Evolutionary conservation across 1,140 invertebrate genomes (phyloP), one percentile per base, ranked within the genome.

Genomic region (Penaeus chinensis): DNA sequence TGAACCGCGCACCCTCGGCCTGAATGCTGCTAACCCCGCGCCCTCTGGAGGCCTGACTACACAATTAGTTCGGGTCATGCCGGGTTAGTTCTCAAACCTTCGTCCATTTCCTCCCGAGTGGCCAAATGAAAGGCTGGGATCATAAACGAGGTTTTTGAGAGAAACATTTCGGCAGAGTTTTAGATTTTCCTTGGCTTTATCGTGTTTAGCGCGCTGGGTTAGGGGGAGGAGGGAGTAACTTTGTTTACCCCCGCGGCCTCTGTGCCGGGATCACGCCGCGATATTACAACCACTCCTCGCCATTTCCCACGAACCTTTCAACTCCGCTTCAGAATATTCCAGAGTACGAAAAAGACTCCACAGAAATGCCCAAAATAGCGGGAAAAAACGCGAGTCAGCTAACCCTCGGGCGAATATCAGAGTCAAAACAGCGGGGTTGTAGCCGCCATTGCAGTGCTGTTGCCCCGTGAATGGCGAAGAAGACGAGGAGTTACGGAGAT

Each of bases 81-180:
- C 71, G 71, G 71, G 71, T 27, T 37, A 74, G 71, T 37, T 74
- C 71, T 74, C 71, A n/a, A 71, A 24, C 66, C 66, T n/a, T 32
- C 32, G 66, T 32, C 71, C 42, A 74, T 74, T 74, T 74, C 42
- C 71, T 32, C 71, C 42, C 42, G 71, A 74, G 71, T 37, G 71
- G n/a, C 54, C 54, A 37, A 74, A 74, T 74, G 71, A 74, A 74
- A 27, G 71, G 71, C 71, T 5, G 42, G 71, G 71, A 54, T 74
- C 71, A 74, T 74, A 74, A 74, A 74, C 71, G 71, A 74, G 71
- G 27, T 74, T 74, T 74, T 74, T 37, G 54, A 54, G 54, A 74
- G 71, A 74, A 74, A 27, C 27, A 74, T 74, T 74, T 74, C 71
- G 42, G 71, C 27, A 74, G 69, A 47, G 54, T 54, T 54, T 54